These are phyloP conservation scores for Vombatus ursinus DNA, from an alignment of 2,113 vertebrate genomes.

Conservation along the genomic window DNA sequence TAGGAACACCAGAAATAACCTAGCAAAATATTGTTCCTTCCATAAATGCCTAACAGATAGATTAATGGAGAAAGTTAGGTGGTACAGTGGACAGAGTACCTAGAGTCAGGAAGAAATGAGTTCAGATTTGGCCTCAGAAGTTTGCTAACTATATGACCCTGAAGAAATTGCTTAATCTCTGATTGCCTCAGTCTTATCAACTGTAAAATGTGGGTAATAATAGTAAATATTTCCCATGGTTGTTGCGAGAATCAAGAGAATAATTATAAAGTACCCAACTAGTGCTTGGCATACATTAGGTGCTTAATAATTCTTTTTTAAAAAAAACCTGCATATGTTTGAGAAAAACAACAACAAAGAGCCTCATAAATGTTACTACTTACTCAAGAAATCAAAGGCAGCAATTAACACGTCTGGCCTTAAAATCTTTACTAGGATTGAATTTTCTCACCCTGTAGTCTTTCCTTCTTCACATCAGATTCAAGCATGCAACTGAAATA, in stretches of 20 bases:
- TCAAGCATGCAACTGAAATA: background rate
- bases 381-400: background rate
- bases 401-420: background rate
- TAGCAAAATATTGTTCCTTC: constrained; percentile 1
- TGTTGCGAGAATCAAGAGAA: background rate
- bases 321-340: background rate
- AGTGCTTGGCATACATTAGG: background rate
- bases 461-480: background rate
- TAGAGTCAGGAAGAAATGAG: background rate
- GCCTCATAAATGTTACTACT: background rate
- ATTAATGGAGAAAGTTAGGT: background rate
- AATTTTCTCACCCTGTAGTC: background rate
- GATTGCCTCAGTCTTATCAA: background rate
- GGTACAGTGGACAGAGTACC: background rate
- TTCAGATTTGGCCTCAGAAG: background rate
- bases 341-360: background rate
- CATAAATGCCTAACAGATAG: constrained; percentile 15
- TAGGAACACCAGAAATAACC: constrained; percentile 36
- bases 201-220: background rate
- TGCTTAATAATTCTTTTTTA: background rate
- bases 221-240: background rate
- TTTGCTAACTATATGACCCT: background rate
- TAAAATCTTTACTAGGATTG: background rate
- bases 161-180: background rate
- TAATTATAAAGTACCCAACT: background rate